phyloP scores from a whole-genome alignment of 37 sponge, comb jelly and placozoan genomes.

The Mnemiopsis leidyi region DNA sequence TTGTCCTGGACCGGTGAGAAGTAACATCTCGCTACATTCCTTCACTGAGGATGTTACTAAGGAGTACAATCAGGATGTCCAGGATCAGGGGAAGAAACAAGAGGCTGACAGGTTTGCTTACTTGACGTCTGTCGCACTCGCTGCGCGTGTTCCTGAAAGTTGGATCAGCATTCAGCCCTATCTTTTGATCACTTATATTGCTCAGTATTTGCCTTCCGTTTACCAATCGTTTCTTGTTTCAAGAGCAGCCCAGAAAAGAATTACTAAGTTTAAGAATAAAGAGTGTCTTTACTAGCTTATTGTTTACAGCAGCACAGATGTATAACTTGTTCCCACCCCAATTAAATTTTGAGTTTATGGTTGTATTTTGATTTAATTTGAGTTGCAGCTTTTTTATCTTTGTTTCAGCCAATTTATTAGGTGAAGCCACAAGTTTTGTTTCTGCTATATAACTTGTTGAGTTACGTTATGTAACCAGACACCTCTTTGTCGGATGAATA shows the following conservation, averaged over 20 bases:
- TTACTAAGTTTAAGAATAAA: slow-evolving; percentile 27
- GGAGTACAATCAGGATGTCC: neutral
- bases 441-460: too few relatives aligned
- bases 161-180: slow-evolving; percentile 85
- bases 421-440: too few relatives aligned
- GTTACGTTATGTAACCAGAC: too few relatives aligned
- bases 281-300: slow-evolving; percentile 29
- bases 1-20: slow-evolving; percentile 89
- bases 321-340: too few relatives aligned
- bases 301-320: too few relatives aligned
- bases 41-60: slow-evolving; percentile 42
- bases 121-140: slow-evolving; percentile 83
- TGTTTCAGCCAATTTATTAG: too few relatives aligned
- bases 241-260: neutral
- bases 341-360: too few relatives aligned
- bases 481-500: too few relatives aligned
- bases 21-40: slow-evolving; percentile 62
- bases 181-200: slow-evolving; percentile 77
- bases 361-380: too few relatives aligned
- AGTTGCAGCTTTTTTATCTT: too few relatives aligned
- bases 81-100: slow-evolving; percentile 66
- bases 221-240: slow-evolving; percentile 67
- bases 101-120: slow-evolving; percentile 76
- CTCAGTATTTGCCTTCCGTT: slow-evolving; percentile 76
- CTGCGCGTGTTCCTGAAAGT: slow-evolving; percentile 78